These are phyloP conservation scores for Drosophila cracens DNA, from an alignment of 2,888 invertebrate genomes.

Conservation along the genomic window DNA sequence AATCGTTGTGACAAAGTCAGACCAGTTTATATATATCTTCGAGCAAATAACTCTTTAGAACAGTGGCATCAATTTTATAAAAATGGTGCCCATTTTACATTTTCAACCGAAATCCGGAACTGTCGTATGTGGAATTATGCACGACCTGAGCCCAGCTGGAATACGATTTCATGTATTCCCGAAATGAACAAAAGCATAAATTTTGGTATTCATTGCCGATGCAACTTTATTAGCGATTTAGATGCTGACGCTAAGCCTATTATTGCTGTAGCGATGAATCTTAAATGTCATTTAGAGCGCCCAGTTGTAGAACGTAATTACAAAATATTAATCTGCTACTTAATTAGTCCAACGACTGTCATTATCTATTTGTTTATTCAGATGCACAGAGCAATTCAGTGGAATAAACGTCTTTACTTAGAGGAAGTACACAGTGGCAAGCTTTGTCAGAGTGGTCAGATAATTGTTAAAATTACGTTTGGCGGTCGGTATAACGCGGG, in stretches of 20 bases:
- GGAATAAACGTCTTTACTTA: slow-evolving; percentile 37
- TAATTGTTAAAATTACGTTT: slow-evolving; percentile 41
- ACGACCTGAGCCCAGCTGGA: slow-evolving; percentile 52
- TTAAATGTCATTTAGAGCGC: slow-evolving; percentile 47
- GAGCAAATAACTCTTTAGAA: slow-evolving; percentile 19
- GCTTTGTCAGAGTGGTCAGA: slow-evolving; percentile 35
- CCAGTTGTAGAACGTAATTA: slow-evolving; percentile 35
- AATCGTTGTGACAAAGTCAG: slow-evolving; percentile 37
- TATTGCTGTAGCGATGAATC: slow-evolving; percentile 40
- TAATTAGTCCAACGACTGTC: background rate
- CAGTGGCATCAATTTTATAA: slow-evolving; percentile 10
- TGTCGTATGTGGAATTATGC: slow-evolving; percentile 52
- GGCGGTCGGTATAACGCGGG: slow-evolving; percentile 46
- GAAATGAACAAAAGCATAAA: slow-evolving; percentile 42
- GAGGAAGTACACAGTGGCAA: slow-evolving; percentile 3
- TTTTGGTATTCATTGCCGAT: slow-evolving; percentile 46
- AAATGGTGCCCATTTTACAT: slow-evolving; percentile 38
- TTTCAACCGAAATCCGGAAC: slow-evolving; percentile 44
- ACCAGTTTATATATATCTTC: slow-evolving; percentile 42
- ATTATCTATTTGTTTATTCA: slow-evolving; percentile 14
- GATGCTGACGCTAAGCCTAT: slow-evolving; percentile 49
- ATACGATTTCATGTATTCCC: slow-evolving; percentile 40
- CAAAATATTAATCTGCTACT: slow-evolving; percentile 25
- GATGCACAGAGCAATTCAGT: slow-evolving; percentile 1
- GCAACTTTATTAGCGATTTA: slow-evolving; percentile 46